These are phyloP conservation scores for Protobothrops mucrosquamatus DNA, from an alignment of 2,113 vertebrate genomes.

Conservation along the genomic window DNA sequence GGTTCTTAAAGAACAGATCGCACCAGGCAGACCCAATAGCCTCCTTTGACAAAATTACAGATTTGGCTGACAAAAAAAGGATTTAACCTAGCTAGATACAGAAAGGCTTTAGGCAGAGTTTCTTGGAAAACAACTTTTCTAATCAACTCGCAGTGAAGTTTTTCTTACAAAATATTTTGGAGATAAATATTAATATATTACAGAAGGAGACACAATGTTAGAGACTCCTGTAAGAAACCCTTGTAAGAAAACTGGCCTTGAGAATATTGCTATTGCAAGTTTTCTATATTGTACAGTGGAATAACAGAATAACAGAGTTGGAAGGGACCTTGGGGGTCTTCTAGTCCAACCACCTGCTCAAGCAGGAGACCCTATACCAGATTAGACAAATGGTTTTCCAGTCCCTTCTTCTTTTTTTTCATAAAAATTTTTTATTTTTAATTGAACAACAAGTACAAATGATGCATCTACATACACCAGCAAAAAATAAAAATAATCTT, in stretches of 20 bases:
- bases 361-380: not conserved
- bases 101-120: not conserved
- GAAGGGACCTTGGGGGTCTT: not conserved
- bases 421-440: too few species aligned
- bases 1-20: conserved; percentile 33
- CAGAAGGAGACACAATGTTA: not conserved
- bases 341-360: not conserved
- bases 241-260: not conserved
- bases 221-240: not conserved
- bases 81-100: conserved; percentile 23
- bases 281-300: not conserved
- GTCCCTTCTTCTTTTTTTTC: not conserved
- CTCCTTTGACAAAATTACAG: conserved; percentile 22
- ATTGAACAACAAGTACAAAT: too few species aligned
- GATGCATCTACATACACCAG: too few species aligned
- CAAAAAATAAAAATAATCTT: too few species aligned
- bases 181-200: conserved; percentile 12
- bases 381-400: not conserved
- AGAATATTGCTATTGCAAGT: not conserved
- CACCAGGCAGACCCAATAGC: not conserved
- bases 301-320: not conserved
- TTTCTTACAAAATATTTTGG: not conserved
- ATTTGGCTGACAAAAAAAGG: conserved; percentile 32
- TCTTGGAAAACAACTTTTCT: not conserved
- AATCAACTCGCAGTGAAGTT: not conserved